These are phyloP conservation scores for Spialia ferax DNA, from an alignment of 2,888 invertebrate species.

Conservation along the genomic window DNA sequence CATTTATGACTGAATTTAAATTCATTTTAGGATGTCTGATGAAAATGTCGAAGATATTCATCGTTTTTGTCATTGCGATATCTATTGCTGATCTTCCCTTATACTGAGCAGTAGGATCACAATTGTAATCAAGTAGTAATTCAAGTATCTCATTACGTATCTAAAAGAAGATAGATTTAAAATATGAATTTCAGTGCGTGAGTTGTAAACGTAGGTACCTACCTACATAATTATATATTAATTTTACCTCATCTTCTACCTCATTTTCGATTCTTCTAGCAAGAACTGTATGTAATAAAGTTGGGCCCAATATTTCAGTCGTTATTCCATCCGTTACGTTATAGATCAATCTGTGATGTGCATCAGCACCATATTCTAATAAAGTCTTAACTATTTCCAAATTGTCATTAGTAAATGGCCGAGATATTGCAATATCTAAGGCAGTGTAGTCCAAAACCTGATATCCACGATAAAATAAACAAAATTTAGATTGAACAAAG, in stretches of 20 bases:
- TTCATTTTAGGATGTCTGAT: slow-evolving; percentile 62
- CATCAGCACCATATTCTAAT: slow-evolving; percentile 64
- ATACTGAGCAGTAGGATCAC: slow-evolving; percentile 59
- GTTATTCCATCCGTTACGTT: slow-evolving; percentile 34
- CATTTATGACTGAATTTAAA: slow-evolving; percentile 68
- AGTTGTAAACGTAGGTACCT: too few species aligned
- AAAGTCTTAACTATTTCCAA: slow-evolving; percentile 60
- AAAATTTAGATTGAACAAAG: too few species aligned
- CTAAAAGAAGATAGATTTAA: slow-evolving; percentile 53
- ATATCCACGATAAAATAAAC: not conserved
- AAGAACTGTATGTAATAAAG: slow-evolving; percentile 68
- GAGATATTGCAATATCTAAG: slow-evolving; percentile 67
- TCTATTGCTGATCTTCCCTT: slow-evolving; percentile 68
- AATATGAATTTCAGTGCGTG: not conserved
- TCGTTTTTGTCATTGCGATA: slow-evolving; percentile 57
- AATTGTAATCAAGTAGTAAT: slow-evolving; percentile 65
- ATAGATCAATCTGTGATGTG: slow-evolving; percentile 55
- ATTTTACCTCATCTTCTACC: slow-evolving; percentile 59
- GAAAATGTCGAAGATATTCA: slow-evolving; percentile 62
- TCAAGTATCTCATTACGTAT: slow-evolving; percentile 58
- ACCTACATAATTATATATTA: too few species aligned
- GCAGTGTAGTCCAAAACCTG: slow-evolving; percentile 63
- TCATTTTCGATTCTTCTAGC: slow-evolving; percentile 57
- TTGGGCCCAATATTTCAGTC: slow-evolving; percentile 60
- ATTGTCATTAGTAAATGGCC: slow-evolving; percentile 58